Conservation (phyloP, 2,797 vertebrate species). For the Pangasius larnaudii region DNA sequence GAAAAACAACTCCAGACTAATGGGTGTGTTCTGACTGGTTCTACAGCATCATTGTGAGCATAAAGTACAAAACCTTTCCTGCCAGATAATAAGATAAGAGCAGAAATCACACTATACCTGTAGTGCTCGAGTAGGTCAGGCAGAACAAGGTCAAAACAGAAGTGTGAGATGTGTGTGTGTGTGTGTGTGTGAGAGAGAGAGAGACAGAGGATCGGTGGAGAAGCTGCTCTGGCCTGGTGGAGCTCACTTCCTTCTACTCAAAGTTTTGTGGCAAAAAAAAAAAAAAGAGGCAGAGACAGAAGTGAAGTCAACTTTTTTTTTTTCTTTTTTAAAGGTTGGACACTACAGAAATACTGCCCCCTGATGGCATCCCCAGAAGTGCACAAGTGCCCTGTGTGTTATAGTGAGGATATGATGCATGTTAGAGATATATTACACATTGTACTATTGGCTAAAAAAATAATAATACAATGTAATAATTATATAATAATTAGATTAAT, state of each 20-base stretch:
- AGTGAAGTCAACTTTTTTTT: constrained; percentile 12
- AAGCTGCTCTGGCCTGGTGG: background rate
- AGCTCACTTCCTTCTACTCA: constrained; percentile 17
- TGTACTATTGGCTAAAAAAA: background rate
- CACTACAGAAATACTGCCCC: constrained; percentile 8
- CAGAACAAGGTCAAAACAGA: background rate
- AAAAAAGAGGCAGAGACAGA: background rate
- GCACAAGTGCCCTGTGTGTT: background rate
- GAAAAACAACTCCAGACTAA: background rate
- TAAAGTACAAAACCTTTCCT: background rate
- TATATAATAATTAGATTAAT: background rate
- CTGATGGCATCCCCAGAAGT: constrained; percentile 11
- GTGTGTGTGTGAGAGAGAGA: background rate
- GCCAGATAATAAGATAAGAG: background rate
- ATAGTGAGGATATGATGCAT: background rate
- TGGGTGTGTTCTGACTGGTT: background rate
- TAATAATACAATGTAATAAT: background rate
- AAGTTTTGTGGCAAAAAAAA: background rate
- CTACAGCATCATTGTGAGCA: background rate
- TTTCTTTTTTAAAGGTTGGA: background rate
- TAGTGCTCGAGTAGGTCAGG: background rate
- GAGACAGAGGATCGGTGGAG: background rate
- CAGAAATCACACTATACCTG: constrained; percentile 7
- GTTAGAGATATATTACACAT: background rate
- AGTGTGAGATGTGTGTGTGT: background rate